Evolutionary conservation across 2,888 invertebrate species (phyloP), one percentile per base, ranked within the genome.

Genomic region (Tetheella fluctuosa): DNA sequence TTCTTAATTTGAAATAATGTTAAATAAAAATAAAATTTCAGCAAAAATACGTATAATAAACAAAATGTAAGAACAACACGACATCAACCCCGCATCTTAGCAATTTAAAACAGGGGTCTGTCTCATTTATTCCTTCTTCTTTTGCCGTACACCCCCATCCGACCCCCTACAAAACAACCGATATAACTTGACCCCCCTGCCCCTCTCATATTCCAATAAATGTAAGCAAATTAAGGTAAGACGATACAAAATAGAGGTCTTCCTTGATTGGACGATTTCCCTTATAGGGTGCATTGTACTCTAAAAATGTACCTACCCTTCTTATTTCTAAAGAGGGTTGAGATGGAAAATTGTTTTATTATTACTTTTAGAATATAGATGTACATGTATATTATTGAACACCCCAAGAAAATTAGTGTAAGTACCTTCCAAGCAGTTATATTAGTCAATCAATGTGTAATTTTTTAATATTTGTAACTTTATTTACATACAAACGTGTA

Each of bases 71-170:
- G 82, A 83, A 79, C 79, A 81, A 80, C 79, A 73, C 65, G 10
- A 2, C 10, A 20, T 10, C 17, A 20, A 74, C 67, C 75, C 76
- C 83, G 75, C 82, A 75, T 85, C 87, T 88, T 86, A 77, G 81
- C 83, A 87, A 90, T 89, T 89, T 86, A 84, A 89, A 89, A 88
- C 77, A 79, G 83, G 85, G 88, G 86, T 78, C 77, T 72, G 23
- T 55, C 78, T 83, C 84, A 84, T 87, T 88, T 86, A 85, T 89
- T 88, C 81, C 85, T 85, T 87, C 84, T 88, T 88, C 86, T 89
- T 86, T 86, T 80, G 56, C 61, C 34, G 23, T 42, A 55, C 52
- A 54, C 68, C 67, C 77, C 69, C 82, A 75, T 71, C 60, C 59
- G 60, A 54, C 64, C 62, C 64, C 60, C 48, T 20, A 48, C 39